Evolutionary conservation across 2,113 vertebrate genomes (phyloP).

Genomic region (Mesembrinibis cayennensis): DNA sequence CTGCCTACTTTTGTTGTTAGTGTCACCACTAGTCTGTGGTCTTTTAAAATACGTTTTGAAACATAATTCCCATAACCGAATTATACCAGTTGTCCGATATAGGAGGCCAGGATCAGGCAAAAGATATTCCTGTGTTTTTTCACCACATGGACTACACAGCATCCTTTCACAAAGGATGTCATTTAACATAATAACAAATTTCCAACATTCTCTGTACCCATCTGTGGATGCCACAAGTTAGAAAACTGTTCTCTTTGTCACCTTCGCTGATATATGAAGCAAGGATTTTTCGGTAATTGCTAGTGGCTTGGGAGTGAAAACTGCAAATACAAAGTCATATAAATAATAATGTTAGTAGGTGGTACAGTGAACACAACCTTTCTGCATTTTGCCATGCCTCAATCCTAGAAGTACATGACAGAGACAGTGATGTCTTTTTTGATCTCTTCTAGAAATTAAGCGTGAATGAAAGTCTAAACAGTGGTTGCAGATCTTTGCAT

Average conservation of each 20-base stretch:
- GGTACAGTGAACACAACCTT: not conserved
- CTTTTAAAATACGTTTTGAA: not conserved
- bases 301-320: not conserved
- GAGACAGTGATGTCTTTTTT: not conserved
- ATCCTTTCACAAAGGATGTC: not conserved
- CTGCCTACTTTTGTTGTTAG: not conserved
- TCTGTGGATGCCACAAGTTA: not conserved
- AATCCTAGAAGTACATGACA: not conserved
- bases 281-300: not conserved
- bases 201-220: not conserved
- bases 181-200: not conserved
- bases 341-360: not conserved
- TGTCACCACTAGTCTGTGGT: not conserved
- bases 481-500: not conserved
- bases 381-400: not conserved
- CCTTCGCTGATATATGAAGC: not conserved
- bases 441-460: not conserved
- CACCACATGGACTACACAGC: not conserved
- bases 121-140: not conserved
- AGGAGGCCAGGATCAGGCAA: not conserved
- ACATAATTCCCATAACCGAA: not conserved
- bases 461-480: not conserved
- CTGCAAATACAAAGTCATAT: not conserved
- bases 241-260: not conserved
- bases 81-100: not conserved